These are phyloP conservation scores for Pheosia tremula DNA, from an alignment of 2,888 invertebrate genomes.

Conservation along the genomic window DNA sequence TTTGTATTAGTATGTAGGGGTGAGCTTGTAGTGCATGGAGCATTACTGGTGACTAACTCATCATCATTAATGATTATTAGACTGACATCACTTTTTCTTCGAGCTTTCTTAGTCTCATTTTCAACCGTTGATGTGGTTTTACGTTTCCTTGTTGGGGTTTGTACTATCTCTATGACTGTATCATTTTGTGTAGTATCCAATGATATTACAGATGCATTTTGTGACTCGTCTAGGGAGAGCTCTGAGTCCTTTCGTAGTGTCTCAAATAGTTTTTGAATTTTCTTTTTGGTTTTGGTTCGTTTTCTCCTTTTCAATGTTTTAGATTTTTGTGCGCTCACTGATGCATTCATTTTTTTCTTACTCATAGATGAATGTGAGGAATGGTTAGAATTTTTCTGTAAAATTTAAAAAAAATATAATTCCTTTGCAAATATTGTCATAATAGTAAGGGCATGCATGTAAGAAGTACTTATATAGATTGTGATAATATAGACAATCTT, in stretches of 20 bases:
- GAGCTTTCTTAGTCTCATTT: slow-evolving; percentile 6
- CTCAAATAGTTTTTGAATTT: slow-evolving; percentile 27
- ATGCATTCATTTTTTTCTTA: slow-evolving; percentile 31
- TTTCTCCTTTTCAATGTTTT: slow-evolving; percentile 37
- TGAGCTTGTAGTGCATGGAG: slow-evolving; percentile 26
- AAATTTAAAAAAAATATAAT: neutral
- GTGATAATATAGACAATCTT: no score
- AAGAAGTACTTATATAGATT: no score
- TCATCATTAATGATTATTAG: slow-evolving; percentile 50
- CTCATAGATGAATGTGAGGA: slow-evolving; percentile 24
- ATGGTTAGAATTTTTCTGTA: slow-evolving; percentile 44
- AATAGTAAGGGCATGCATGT: no score
- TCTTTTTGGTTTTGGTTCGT: slow-evolving; percentile 20
- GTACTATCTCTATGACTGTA: neutral
- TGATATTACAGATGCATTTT: neutral
- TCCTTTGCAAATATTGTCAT: no score
- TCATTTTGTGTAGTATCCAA: slow-evolving; percentile 11
- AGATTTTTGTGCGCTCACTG: slow-evolving; percentile 38
- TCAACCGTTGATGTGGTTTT: slow-evolving; percentile 11
- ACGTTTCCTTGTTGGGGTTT: slow-evolving; percentile 27
- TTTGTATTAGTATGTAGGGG: slow-evolving; percentile 35
- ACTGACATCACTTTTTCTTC: slow-evolving; percentile 22
- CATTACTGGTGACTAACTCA: slow-evolving; percentile 34
- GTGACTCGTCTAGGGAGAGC: neutral
- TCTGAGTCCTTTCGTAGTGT: slow-evolving; percentile 14